Evolutionary conservation across 2,113 vertebrate genomes (phyloP).

Genomic region (Dicrurus megarhynchus): DNA sequence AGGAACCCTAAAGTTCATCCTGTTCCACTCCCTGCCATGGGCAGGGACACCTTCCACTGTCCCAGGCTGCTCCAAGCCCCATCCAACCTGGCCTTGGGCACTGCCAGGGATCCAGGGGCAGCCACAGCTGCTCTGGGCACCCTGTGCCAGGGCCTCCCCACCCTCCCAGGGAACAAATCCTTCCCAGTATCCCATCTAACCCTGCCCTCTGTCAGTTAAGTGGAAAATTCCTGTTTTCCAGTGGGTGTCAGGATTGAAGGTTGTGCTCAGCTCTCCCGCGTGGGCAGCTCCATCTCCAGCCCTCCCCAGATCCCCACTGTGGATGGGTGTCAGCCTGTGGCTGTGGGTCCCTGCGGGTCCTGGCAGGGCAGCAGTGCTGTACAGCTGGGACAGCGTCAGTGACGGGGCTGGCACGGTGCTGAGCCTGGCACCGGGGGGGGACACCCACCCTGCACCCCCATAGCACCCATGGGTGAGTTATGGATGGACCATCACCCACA

Average conservation of each 20-base stretch:
- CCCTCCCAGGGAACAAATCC: neutral
- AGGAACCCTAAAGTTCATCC: neutral
- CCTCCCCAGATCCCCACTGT: neutral
- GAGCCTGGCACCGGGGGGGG: neutral
- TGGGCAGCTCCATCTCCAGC: neutral
- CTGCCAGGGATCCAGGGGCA: neutral
- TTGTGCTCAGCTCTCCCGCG: rapidly evolving
- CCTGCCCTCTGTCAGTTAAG: neutral
- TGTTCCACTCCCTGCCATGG: neutral
- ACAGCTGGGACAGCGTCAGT: neutral
- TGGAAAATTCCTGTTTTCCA: neutral
- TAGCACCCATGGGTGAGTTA: rapidly evolving
- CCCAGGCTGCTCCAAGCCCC: neutral
- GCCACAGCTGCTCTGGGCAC: neutral
- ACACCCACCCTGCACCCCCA: neutral
- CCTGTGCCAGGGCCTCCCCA: neutral
- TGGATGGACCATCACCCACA: rapidly evolving
- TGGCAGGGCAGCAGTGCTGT: too few species aligned
- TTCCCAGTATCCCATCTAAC: neutral
- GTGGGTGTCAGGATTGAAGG: neutral
- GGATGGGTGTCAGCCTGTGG: neutral
- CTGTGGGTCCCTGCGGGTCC: neutral
- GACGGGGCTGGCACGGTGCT: neutral
- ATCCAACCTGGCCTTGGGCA: rapidly evolving
- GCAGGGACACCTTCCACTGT: neutral